Evolutionary conservation across 2,888 invertebrate species (phyloP), one percentile per base, ranked within the genome.

Genomic region (Gymnoscelis rufifasciata): DNA sequence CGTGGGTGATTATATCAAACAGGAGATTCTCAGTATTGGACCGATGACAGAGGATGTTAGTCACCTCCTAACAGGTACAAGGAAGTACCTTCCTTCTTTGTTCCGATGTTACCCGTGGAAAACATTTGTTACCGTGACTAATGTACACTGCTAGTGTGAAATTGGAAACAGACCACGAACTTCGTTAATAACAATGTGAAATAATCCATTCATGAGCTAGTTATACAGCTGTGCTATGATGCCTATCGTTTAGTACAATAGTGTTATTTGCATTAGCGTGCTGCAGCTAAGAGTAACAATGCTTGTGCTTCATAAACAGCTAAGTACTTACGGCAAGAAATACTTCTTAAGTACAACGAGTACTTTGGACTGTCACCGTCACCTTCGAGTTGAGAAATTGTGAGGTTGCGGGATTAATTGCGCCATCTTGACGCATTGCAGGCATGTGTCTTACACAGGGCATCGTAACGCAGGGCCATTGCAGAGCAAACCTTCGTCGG

Each of bases 121-220:
- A 19, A 19, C 19, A 19, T 19, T 52, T 42, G 51, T 33, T 15
- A 8, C 39, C 35, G 36, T 59, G 56, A 53, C 52, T 55, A 56
- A 55, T 49, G 30, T 39, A 33, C 33, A 37, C n/a, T 12, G 38
- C 45, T 46, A 46, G 37, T 43, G 13, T 44, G 30, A 39, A 39
- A 35, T 43, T 26, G 37, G 38, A 5, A 19, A 19, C 19, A 19
- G 19, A 19, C 19, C 19, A 19, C 33, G 30, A 50, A 55, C 59
- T 19, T 45, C 38, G 47, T 47, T 35, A 40, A 51, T 51, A 28
- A 52, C 72, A 73, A 72, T 74, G 73, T 70, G 68, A 69, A 70
- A 73, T 69, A 64, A 67, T 74, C 70, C 75, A 74, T 76, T 81
- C 71, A 72, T 67, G 59, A 59, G 52, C 38, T 50, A 56, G 63